Evolutionary conservation across 2,888 invertebrate species (phyloP).

Genomic region (Drosophila sordidula): DNA sequence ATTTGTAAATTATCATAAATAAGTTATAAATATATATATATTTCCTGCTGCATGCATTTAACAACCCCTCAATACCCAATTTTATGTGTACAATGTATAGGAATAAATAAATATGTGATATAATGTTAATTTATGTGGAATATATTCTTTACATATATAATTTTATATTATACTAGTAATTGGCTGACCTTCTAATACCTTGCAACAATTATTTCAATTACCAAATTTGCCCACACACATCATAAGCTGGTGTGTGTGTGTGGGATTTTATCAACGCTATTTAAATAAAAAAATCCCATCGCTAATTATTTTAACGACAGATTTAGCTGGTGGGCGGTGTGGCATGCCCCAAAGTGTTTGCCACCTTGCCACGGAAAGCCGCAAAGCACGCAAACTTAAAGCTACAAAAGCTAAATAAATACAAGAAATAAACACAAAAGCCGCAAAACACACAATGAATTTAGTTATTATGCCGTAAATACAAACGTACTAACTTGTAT

Average conservation of each 20-base stretch:
- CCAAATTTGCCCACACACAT: background rate
- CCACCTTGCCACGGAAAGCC: background rate
- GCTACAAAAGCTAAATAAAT: conserved; percentile 24
- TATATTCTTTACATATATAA: too few relatives aligned
- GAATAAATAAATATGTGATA: too few relatives aligned
- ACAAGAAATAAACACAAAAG: conserved; percentile 3
- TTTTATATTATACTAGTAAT: too few relatives aligned
- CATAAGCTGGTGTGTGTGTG: background rate
- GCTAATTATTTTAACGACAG: conserved; percentile 15
- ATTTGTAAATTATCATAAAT: too few relatives aligned
- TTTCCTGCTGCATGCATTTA: too few relatives aligned
- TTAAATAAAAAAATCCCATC: background rate
- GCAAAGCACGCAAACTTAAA: conserved; percentile 5
- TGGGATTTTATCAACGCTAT: background rate
- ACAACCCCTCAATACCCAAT: too few relatives aligned
- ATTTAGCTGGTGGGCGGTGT: background rate
- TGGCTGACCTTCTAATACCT: too few relatives aligned
- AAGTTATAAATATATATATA: too few relatives aligned
- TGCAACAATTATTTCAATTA: background rate
- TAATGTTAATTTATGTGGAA: too few relatives aligned
- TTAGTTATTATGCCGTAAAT: background rate
- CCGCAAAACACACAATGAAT: conserved; percentile 2
- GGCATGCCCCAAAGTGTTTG: background rate
- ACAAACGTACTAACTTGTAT: background rate
- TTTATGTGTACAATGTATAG: too few relatives aligned